Conservation (phyloP, 2,888 invertebrate species). For the Dinocampus coccinellae region DNA sequence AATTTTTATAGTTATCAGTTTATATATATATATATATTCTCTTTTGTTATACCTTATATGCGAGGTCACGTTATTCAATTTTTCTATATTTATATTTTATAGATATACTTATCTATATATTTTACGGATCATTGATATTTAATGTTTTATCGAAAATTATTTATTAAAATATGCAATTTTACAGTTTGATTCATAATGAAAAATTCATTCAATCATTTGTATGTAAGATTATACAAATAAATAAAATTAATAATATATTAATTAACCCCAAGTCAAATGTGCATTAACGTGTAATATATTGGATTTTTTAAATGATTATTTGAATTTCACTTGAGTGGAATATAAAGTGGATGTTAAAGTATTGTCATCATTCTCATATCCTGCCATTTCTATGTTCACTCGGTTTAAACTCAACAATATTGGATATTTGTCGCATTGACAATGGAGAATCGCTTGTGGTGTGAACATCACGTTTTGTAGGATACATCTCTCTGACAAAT, state of each 20-base stretch:
- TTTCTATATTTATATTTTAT: neutral
- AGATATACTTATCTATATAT: neutral
- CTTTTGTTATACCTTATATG: neutral
- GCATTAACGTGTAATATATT: neutral
- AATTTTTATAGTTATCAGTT: neutral
- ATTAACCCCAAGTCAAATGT: too few relatives aligned
- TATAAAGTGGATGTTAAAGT: neutral
- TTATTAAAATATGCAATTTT: neutral
- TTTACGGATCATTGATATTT: neutral
- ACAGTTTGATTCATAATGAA: too few relatives aligned
- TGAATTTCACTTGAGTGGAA: neutral
- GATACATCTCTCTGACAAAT: constrained; percentile 17
- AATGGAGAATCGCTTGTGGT: constrained; percentile 50
- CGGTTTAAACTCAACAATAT: neutral
- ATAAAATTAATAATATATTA: neutral
- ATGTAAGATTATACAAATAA: too few relatives aligned
- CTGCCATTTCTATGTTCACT: neutral
- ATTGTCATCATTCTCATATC: neutral
- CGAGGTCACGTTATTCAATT: neutral
- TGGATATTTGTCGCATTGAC: neutral
- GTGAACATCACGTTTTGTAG: constrained; percentile 62
- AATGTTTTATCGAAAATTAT: neutral
- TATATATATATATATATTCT: neutral
- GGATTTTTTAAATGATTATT: neutral
- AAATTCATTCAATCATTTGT: neutral